Percentiles rank a stretch among this genome's conserved stretches.
Evolutionary conservation across 1,140 invertebrate genomes (phyloP).

Genomic region (Pogonomyrmex barbatus): DNA sequence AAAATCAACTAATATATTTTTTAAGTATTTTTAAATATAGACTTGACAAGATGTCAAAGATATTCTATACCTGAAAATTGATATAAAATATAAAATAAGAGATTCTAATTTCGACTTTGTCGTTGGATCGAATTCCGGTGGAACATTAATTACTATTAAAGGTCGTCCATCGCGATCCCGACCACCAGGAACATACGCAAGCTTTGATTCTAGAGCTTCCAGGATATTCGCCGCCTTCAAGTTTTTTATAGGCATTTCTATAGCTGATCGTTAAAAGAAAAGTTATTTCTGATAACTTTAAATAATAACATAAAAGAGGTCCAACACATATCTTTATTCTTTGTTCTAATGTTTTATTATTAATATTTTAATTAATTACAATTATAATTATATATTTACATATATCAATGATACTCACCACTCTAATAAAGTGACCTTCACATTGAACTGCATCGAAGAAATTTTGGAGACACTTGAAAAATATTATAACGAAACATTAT

Average conservation of each 20-base stretch:
- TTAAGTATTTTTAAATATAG: background rate
- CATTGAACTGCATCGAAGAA: background rate
- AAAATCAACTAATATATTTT: constrained; percentile 7
- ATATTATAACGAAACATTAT: constrained; percentile 25
- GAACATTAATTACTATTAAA: constrained; percentile 88
- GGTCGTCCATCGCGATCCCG: constrained; percentile 89
- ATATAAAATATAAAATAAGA: constrained; percentile 88
- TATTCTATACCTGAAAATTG: constrained; percentile 87
- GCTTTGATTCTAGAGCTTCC: constrained; percentile 85
- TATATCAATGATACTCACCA: constrained; percentile 4
- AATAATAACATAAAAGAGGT: background rate
- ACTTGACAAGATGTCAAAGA: background rate
- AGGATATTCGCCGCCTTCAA: constrained; percentile 85
- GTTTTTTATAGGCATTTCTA: constrained; percentile 67
- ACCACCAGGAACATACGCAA: constrained; percentile 89
- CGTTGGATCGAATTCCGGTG: constrained; percentile 86
- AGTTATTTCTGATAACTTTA: constrained; percentile 2
- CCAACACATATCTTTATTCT: background rate
- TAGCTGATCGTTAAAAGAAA: background rate
- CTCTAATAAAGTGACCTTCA: background rate
- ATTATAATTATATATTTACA: background rate
- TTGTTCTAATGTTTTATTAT: background rate
- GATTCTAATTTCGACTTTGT: constrained; percentile 86
- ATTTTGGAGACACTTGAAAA: constrained; percentile 13
- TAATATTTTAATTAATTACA: background rate